Percentiles rank a stretch among this genome's conserved stretches.
These are phyloP conservation scores for Neria commutata DNA, from an alignment of 2,888 invertebrate species.

Conservation along the genomic window DNA sequence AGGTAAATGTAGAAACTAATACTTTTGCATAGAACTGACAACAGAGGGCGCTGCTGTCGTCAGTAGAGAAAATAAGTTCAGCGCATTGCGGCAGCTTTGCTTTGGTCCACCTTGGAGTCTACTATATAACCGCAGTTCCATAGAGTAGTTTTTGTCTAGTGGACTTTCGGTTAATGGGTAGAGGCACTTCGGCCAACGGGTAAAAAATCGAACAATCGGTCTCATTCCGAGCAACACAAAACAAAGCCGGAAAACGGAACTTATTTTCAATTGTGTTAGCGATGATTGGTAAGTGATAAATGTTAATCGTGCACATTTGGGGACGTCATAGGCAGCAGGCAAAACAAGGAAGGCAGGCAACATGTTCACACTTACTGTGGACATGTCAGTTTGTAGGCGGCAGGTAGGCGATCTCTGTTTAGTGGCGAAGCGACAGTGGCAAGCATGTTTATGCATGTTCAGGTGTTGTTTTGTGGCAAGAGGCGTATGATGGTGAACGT, in stretches of 20 bases:
- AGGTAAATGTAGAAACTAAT: too few relatives aligned
- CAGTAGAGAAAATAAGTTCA: slow-evolving; percentile 27
- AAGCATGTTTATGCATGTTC: slow-evolving; percentile 41
- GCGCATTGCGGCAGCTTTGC: slow-evolving; percentile 28
- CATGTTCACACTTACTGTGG: slow-evolving; percentile 68
- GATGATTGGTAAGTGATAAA: too few relatives aligned
- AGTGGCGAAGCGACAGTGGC: slow-evolving; percentile 19
- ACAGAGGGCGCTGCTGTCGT: slow-evolving; percentile 2
- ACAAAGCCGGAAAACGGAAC: slow-evolving; percentile 17
- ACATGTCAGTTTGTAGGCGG: slow-evolving; percentile 70
- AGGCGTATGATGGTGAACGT: slow-evolving; percentile 14
- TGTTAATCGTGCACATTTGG: too few relatives aligned
- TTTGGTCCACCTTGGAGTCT: slow-evolving; percentile 45
- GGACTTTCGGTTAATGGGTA: too few relatives aligned
- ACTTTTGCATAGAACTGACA: slow-evolving; percentile 3
- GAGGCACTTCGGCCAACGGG: too few relatives aligned
- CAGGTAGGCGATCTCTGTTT: slow-evolving; percentile 67
- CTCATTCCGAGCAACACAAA: not conserved
- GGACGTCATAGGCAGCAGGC: not conserved
- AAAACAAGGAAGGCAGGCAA: slow-evolving; percentile 10
- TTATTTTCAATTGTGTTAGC: slow-evolving; percentile 16
- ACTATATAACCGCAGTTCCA: slow-evolving; percentile 16
- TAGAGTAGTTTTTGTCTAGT: slow-evolving; percentile 45
- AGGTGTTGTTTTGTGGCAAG: slow-evolving; percentile 27
- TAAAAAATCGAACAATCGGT: slow-evolving; percentile 27